Evolutionary conservation across 1,140 invertebrate species (phyloP).

Genomic region (Anoplolepis gracilipes): DNA sequence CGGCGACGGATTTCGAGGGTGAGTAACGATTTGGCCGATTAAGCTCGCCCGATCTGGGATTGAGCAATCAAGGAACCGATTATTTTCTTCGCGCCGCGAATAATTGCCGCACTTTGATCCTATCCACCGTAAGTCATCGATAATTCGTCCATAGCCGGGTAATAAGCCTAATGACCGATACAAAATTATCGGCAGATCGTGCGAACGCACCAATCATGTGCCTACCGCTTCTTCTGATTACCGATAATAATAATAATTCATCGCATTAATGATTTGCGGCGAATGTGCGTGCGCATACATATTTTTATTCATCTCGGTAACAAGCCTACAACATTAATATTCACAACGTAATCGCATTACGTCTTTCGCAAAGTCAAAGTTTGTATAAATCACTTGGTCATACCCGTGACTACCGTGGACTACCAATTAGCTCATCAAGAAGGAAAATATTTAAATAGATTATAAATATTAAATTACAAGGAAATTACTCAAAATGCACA

Average conservation of each 20-base stretch:
- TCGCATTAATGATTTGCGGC: slow-evolving; percentile 47
- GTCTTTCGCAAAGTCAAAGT: slow-evolving; percentile 3
- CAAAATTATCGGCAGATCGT: slow-evolving; percentile 71
- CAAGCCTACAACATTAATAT: slow-evolving; percentile 6
- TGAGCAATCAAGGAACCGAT: slow-evolving; percentile 78
- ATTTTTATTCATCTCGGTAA: slow-evolving; percentile 40
- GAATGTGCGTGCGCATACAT: neutral
- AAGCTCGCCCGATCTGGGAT: slow-evolving; percentile 66
- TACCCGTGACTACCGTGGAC: neutral
- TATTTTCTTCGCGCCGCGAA: slow-evolving; percentile 66
- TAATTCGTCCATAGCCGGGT: slow-evolving; percentile 56
- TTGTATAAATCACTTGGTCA: neutral
- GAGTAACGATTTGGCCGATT: slow-evolving; percentile 78
- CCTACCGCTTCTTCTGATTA: slow-evolving; percentile 52
- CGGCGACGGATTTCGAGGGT: slow-evolving; percentile 66
- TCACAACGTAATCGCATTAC: neutral
- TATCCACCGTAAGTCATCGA: slow-evolving; percentile 71
- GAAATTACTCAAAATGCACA: neutral
- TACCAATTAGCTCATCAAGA: slow-evolving; percentile 23
- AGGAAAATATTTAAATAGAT: neutral
- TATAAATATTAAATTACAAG: slow-evolving; percentile 17
- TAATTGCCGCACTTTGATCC: slow-evolving; percentile 74
- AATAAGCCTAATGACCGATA: slow-evolving; percentile 74
- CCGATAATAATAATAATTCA: slow-evolving; percentile 72
- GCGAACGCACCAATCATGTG: slow-evolving; percentile 63